Conservation (phyloP, 2,113 vertebrate species). For the Salvator merianae region DNA sequence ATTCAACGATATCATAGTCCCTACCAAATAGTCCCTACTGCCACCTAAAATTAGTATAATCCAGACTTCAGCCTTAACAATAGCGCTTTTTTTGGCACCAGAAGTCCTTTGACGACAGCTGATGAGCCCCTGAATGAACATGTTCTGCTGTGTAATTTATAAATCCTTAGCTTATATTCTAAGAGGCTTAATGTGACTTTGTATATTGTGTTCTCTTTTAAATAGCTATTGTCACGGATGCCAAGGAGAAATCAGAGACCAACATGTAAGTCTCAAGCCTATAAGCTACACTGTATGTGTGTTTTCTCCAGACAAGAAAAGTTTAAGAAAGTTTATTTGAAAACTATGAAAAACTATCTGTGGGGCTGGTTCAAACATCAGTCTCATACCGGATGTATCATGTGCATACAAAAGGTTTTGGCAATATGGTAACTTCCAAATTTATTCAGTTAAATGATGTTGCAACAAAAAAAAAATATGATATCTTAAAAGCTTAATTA, state of each 20-base stretch:
- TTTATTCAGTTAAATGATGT: neutral
- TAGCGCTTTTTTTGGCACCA: no score
- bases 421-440: neutral
- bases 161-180: neutral
- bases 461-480: no score
- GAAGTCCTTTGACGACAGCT: no score
- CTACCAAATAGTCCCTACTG: no score
- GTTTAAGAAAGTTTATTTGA: neutral
- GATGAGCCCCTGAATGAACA: no score
- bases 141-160: neutral
- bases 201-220: slow-evolving; percentile 54
- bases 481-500: no score
- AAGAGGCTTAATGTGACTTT: slow-evolving; percentile 32
- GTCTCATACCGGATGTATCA: neutral
- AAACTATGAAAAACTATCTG: neutral
- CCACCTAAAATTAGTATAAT: no score
- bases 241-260: slow-evolving; percentile 89
- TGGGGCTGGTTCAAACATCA: neutral
- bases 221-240: slow-evolving; percentile 90
- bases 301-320: neutral
- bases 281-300: neutral
- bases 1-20: no score
- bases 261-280: slow-evolving; percentile 81
- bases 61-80: no score
- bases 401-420: neutral